These are phyloP conservation scores for Syncerus caffer DNA, from an alignment of 2,797 vertebrate genomes.

Conservation along the genomic window DNA sequence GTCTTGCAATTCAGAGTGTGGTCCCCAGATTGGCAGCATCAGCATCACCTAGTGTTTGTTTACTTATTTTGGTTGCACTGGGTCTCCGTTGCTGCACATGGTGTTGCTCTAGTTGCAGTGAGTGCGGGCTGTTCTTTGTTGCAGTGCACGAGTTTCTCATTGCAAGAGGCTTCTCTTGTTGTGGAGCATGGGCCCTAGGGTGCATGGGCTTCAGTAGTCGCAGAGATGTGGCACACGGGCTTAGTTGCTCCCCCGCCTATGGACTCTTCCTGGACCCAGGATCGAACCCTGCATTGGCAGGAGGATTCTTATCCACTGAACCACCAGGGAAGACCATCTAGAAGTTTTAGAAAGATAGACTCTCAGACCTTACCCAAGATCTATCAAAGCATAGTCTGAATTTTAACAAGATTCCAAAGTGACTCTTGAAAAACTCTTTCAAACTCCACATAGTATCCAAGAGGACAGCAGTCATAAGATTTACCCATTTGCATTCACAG, in stretches of 20 bases:
- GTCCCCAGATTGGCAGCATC: neutral
- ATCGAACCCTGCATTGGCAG: neutral
- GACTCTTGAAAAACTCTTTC: neutral
- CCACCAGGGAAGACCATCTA: neutral
- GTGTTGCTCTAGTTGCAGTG: neutral
- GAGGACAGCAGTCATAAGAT: neutral
- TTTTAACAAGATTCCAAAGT: neutral
- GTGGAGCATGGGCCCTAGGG: neutral
- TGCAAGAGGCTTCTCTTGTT: neutral
- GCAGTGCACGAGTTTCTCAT: neutral
- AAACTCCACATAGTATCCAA: neutral
- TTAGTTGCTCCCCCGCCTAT: neutral
- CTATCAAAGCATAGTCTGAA: neutral
- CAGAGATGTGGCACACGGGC: neutral
- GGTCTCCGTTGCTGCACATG: rapidly evolving
- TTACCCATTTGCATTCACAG: neutral
- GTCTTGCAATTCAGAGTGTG: neutral
- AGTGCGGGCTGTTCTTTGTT: neutral
- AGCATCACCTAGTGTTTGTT: neutral
- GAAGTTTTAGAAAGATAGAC: neutral
- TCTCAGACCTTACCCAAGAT: neutral
- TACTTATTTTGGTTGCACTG: neutral
- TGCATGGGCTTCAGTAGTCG: rapidly evolving
- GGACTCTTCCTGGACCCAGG: neutral
- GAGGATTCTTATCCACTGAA: neutral